Percentiles rank a stretch among this genome's conserved stretches.
These are phyloP conservation scores for Spodoptera picta DNA, from an alignment of 2,888 invertebrate genomes.

Conservation along the genomic window DNA sequence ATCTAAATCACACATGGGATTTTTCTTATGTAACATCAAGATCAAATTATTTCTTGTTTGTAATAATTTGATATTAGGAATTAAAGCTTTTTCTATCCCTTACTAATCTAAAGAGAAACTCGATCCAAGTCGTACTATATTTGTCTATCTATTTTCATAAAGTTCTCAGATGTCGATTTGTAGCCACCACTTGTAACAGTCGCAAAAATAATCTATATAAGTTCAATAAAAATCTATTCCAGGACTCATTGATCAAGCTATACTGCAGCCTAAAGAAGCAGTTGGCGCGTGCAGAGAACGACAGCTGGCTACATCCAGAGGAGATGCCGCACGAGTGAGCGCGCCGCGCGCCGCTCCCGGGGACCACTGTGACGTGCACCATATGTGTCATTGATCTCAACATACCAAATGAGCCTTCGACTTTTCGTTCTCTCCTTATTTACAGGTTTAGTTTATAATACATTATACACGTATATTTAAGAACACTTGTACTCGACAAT, in stretches of 20 bases:
- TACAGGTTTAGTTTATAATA: slow-evolving; percentile 53
- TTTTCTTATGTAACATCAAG: too few species aligned
- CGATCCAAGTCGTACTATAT: too few species aligned
- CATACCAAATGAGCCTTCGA: slow-evolving; percentile 71
- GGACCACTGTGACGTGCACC: slow-evolving; percentile 34
- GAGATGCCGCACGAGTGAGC: slow-evolving; percentile 84
- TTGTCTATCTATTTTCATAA: too few species aligned
- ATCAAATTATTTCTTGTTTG: too few species aligned
- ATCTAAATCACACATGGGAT: too few species aligned
- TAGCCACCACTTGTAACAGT: too few species aligned
- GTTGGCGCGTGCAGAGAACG: slow-evolving; percentile 86
- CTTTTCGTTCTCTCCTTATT: slow-evolving; percentile 45
- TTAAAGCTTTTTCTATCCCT: too few species aligned
- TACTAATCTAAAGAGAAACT: too few species aligned
- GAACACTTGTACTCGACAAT: slow-evolving; percentile 27
- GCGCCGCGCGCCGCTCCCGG: slow-evolving; percentile 23
- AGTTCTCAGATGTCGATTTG: too few species aligned
- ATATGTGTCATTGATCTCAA: slow-evolving; percentile 70
- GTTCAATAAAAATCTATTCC: slow-evolving; percentile 54
- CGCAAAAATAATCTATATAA: slow-evolving; percentile 1
- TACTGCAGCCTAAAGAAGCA: slow-evolving; percentile 91
- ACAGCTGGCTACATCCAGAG: slow-evolving; percentile 87
- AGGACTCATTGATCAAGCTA: slow-evolving; percentile 91
- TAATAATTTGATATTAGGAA: too few species aligned
- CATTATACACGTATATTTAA: slow-evolving; percentile 34